Percentiles rank a stretch among this genome's conserved stretches.
Conservation (phyloP, 2,888 invertebrate genomes). For the Chaitophorus viminalis region DNA sequence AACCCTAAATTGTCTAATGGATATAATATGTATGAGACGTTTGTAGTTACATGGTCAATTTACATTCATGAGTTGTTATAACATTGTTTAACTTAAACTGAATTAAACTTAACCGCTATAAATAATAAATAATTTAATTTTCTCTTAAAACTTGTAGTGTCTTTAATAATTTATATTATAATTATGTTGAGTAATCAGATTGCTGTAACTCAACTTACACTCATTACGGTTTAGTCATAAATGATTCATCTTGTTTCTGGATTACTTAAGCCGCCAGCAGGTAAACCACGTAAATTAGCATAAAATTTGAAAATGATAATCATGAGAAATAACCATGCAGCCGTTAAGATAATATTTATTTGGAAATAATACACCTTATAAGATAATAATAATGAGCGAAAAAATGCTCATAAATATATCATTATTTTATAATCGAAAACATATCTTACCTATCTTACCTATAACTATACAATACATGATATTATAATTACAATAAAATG, state of each 20-base stretch:
- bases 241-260: constrained; percentile 28
- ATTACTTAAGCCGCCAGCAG: neutral
- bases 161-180: constrained; percentile 45
- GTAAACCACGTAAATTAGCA: constrained; percentile 38
- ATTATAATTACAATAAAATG: neutral
- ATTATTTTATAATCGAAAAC: too few species aligned
- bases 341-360: constrained; percentile 2
- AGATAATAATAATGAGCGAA: too few species aligned
- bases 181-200: constrained; percentile 51
- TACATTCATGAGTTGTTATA: constrained; percentile 49
- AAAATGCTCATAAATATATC: too few species aligned
- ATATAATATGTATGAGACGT: constrained; percentile 41
- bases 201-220: constrained; percentile 48
- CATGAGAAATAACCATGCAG: neutral
- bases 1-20: constrained; percentile 26
- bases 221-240: constrained; percentile 41
- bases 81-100: constrained; percentile 46
- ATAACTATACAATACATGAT: neutral
- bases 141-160: constrained; percentile 8
- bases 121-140: constrained; percentile 57
- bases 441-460: too few species aligned
- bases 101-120: constrained; percentile 25
- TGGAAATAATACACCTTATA: neutral
- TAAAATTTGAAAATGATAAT: neutral
- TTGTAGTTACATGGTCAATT: constrained; percentile 41